phyloP scores from a whole-genome alignment of 2,888 invertebrate genomes.

The Pemphredon lugubris region DNA sequence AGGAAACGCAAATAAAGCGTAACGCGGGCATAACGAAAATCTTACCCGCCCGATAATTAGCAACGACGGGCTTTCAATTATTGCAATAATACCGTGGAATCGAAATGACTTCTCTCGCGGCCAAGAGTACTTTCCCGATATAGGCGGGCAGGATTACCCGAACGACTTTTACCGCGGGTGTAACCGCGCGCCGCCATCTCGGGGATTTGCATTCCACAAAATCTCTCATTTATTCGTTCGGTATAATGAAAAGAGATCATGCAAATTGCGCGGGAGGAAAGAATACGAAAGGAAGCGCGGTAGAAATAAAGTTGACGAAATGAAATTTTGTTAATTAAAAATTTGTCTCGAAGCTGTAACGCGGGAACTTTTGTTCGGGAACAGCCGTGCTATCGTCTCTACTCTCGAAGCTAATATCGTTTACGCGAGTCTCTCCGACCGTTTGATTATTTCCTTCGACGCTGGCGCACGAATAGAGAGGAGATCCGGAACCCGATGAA shows the following conservation, averaged over 20 bases:
- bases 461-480: too few relatives aligned
- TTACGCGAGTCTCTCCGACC: too few relatives aligned
- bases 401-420: too few relatives aligned
- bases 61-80: conserved; percentile 60
- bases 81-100: conserved; percentile 53
- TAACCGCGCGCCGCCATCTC: conserved; percentile 45
- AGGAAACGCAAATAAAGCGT: conserved; percentile 32
- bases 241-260: conserved; percentile 44
- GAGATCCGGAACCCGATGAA: too few relatives aligned
- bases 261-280: conserved; percentile 38
- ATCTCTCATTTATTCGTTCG: conserved; percentile 53
- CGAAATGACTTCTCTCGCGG: conserved; percentile 42
- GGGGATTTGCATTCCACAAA: conserved; percentile 56
- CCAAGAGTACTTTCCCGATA: conserved; percentile 45
- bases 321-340: conserved; percentile 53
- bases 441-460: too few relatives aligned
- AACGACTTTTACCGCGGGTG: conserved; percentile 56
- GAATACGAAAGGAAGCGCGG: conserved; percentile 7
- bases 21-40: conserved; percentile 5
- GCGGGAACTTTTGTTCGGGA: conserved; percentile 11
- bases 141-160: conserved; percentile 59
- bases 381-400: neutral
- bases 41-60: conserved; percentile 48
- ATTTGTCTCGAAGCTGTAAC: conserved; percentile 21
- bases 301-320: conserved; percentile 45